phyloP scores from a whole-genome alignment of 2,113 vertebrate genomes.

The Cinclus cinclus region DNA sequence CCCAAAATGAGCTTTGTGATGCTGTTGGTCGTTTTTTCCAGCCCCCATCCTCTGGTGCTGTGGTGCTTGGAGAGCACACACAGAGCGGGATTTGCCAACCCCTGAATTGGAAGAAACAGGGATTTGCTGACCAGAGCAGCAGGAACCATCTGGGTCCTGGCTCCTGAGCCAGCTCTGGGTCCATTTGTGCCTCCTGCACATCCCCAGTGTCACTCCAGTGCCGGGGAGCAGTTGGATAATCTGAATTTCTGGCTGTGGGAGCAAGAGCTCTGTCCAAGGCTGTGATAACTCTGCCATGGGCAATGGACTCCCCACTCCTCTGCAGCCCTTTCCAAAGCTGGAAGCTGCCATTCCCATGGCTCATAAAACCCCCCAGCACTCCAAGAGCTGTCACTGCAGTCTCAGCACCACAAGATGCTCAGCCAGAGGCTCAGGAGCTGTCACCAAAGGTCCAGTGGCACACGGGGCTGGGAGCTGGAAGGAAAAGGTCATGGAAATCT shows the following conservation, averaged over 20 bases:
- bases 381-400: background rate
- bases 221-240: background rate
- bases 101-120: background rate
- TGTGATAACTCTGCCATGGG: background rate
- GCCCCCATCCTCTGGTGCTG: background rate
- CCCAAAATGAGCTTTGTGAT: background rate
- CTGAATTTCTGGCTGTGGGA: constrained; percentile 1
- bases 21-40: background rate
- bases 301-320: background rate
- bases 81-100: background rate
- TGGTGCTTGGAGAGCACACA: background rate
- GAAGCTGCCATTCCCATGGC: background rate
- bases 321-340: background rate
- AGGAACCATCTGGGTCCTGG: background rate
- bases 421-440: background rate
- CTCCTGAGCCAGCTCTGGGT: background rate
- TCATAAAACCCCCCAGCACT: fast-evolving
- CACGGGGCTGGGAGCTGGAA: background rate
- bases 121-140: background rate
- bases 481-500: background rate
- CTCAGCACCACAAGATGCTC: background rate
- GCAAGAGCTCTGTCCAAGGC: background rate
- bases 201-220: background rate
- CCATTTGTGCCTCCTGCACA: background rate
- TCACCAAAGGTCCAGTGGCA: background rate